Conservation (phyloP, 2,113 vertebrate genomes). For the Corydoras maculifer region DNA sequence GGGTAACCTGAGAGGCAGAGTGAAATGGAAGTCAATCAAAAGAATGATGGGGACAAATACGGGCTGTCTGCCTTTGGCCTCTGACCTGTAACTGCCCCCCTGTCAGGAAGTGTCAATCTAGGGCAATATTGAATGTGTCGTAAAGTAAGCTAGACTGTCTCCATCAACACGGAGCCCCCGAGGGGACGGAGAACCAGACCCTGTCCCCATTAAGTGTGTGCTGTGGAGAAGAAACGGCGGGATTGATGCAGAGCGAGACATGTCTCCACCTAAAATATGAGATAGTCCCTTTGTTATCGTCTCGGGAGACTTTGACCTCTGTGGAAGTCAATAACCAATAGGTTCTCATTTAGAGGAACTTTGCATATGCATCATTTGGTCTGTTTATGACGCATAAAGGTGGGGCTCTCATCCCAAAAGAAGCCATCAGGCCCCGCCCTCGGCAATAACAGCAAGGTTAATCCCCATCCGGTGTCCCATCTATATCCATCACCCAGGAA, state of each 20-base stretch:
- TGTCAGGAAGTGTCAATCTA: conserved; percentile 33
- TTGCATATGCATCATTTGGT: conserved; percentile 58
- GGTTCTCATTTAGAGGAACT: conserved; percentile 52
- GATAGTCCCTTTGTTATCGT: conserved; percentile 27
- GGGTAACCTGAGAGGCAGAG: conserved; percentile 19
- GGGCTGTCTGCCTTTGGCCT: conserved; percentile 18
- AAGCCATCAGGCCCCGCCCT: conserved; percentile 37
- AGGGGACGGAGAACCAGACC: conserved; percentile 19
- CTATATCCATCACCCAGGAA: conserved; percentile 54
- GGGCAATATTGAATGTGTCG: conserved; percentile 30
- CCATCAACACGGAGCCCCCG: conserved; percentile 24
- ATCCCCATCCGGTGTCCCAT: conserved; percentile 50
- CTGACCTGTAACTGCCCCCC: conserved; percentile 32
- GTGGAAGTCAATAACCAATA: conserved; percentile 54
- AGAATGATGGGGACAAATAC: conserved; percentile 22
- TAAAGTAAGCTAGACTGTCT: conserved; percentile 28
- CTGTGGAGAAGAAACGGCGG: not conserved
- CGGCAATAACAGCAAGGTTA: conserved; percentile 70
- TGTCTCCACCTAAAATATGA: conserved; percentile 9
- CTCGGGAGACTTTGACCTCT: conserved; percentile 42
- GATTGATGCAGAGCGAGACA: conserved; percentile 4
- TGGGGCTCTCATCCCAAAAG: conserved; percentile 33
- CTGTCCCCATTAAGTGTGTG: not conserved
- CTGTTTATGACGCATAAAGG: conserved; percentile 54
- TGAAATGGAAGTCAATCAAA: conserved; percentile 1